Evolutionary conservation across 1,140 invertebrate genomes (phyloP).

Genomic region (Macrocentrus cingulum): DNA sequence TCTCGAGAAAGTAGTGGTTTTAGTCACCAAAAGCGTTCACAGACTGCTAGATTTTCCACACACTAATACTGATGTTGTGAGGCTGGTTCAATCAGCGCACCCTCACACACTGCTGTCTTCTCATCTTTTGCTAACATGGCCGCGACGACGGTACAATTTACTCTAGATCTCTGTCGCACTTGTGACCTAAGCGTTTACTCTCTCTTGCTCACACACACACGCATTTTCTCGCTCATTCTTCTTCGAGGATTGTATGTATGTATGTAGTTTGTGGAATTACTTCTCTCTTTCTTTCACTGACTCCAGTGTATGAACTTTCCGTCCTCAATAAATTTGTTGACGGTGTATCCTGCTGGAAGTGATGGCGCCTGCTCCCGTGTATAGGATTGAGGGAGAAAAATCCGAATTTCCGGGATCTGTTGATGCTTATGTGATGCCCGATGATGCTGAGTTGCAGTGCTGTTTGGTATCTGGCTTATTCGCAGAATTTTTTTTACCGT

Average conservation of each 20-base stretch:
- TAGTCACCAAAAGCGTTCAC: not conserved
- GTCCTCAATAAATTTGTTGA: no score
- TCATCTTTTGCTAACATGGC: conserved; percentile 31
- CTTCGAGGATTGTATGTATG: not conserved
- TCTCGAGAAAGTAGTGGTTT: not conserved
- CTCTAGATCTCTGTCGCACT: not conserved
- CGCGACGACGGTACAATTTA: conserved; percentile 21
- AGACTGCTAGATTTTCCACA: no score
- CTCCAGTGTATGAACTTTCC: not conserved
- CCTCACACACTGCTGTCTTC: conserved; percentile 27
- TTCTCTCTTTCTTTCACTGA: conserved; percentile 1
- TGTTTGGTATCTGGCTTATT: conserved; percentile 4
- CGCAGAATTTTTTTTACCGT: not conserved
- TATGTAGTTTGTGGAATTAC: not conserved
- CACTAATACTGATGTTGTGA: not conserved
- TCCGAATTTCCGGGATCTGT: no score
- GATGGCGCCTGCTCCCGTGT: no score
- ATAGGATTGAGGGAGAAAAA: no score
- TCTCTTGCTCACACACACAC: conserved; percentile 2
- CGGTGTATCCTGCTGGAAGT: no score
- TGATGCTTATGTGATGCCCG: no score
- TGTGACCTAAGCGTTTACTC: not conserved
- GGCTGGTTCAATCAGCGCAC: conserved; percentile 32
- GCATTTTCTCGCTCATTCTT: conserved; percentile 6
- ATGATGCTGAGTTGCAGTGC: no score